Conservation (phyloP, 2,888 invertebrate genomes). For the Eumerus sabulonum region DNA sequence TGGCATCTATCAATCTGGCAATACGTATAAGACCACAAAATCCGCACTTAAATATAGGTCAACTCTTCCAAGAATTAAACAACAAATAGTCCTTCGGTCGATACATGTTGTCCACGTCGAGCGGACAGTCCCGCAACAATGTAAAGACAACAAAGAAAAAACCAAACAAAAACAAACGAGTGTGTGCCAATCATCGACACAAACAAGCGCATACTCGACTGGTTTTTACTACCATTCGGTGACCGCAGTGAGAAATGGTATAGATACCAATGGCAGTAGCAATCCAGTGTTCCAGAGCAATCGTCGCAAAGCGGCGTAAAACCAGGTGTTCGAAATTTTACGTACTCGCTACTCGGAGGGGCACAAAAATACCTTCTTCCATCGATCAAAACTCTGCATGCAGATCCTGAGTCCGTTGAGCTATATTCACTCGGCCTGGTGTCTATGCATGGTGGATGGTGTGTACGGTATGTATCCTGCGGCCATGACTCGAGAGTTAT, state of each 20-base stretch:
- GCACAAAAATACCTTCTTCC: slow-evolving; percentile 50
- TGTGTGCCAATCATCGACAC: slow-evolving; percentile 56
- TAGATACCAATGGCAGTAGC: slow-evolving; percentile 19
- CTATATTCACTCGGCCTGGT: slow-evolving; percentile 6
- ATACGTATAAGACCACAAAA: slow-evolving; percentile 50
- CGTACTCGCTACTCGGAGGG: no score
- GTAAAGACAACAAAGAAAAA: slow-evolving; percentile 37
- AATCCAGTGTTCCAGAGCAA: slow-evolving; percentile 65
- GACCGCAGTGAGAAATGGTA: slow-evolving; percentile 26
- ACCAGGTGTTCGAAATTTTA: slow-evolving; percentile 63
- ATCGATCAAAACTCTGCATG: slow-evolving; percentile 63
- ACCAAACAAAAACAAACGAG: neutral
- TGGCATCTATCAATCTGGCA: slow-evolving; percentile 66
- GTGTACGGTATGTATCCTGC: slow-evolving; percentile 11
- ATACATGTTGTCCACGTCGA: slow-evolving; percentile 23
- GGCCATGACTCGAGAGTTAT: slow-evolving; percentile 32
- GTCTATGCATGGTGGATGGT: slow-evolving; percentile 1
- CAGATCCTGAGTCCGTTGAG: slow-evolving; percentile 22
- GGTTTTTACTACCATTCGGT: slow-evolving; percentile 58
- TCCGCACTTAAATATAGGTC: slow-evolving; percentile 62
- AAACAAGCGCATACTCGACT: slow-evolving; percentile 65
- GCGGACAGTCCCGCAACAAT: slow-evolving; percentile 38
- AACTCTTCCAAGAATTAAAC: slow-evolving; percentile 50
- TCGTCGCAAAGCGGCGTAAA: slow-evolving; percentile 34
- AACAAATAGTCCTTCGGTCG: slow-evolving; percentile 62